Percentiles rank a stretch among this genome's conserved stretches.
These are phyloP conservation scores for Dromiciops gliroides DNA, from an alignment of 2,113 vertebrate species.

Conservation along the genomic window DNA sequence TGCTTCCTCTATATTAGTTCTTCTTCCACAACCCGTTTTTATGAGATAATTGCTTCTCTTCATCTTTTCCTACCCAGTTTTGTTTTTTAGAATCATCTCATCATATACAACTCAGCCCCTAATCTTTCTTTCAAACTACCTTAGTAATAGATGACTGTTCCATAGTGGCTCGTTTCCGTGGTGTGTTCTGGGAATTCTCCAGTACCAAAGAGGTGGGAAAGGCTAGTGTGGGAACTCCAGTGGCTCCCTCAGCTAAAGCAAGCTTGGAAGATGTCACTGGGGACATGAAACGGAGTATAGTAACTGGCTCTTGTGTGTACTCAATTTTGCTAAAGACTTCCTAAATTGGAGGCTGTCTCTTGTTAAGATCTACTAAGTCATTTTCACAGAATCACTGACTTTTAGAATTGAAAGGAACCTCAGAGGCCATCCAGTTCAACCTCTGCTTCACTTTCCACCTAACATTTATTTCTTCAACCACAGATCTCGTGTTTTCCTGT, in stretches of 20 bases:
- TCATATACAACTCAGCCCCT: no score
- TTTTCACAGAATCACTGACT: neutral
- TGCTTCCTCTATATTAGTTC: no score
- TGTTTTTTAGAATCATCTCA: no score
- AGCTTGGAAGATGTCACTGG: neutral
- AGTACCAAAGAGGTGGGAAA: neutral
- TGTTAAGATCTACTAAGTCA: no score
- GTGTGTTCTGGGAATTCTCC: neutral
- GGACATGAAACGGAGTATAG: no score
- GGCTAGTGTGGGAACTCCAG: neutral
- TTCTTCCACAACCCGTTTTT: no score
- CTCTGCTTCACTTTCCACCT: neutral
- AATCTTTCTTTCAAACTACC: no score
- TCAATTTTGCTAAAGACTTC: neutral
- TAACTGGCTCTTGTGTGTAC: neutral
- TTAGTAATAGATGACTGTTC: neutral
- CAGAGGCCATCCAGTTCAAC: neutral
- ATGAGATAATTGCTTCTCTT: no score
- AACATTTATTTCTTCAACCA: neutral
- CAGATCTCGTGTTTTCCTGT: neutral
- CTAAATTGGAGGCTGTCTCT: neutral
- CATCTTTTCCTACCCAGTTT: no score
- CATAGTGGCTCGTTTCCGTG: neutral
- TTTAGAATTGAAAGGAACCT: neutral
- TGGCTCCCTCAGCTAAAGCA: neutral